Conservation (phyloP, 92 coral and sea anemone species). For the Epizoanthus scotinus region DNA sequence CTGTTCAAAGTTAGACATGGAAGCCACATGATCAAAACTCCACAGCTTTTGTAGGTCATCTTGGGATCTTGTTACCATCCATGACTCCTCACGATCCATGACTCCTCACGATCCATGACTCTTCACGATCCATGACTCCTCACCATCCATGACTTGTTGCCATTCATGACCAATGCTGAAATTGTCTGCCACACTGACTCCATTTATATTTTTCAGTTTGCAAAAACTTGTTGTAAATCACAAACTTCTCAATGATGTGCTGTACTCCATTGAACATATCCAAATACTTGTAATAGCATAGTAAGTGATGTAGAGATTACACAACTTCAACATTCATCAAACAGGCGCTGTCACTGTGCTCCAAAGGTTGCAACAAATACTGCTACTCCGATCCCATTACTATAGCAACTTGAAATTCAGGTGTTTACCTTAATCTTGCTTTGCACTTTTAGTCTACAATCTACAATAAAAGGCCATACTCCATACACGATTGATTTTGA, state of each 20-base stretch:
- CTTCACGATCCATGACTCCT: too few relatives aligned
- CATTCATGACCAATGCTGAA: background rate
- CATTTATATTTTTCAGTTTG: background rate
- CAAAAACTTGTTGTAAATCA: background rate
- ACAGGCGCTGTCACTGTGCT: too few relatives aligned
- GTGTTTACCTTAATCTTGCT: too few relatives aligned
- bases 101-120: too few relatives aligned
- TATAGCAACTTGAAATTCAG: background rate
- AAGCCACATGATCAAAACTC: background rate
- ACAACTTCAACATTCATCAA: too few relatives aligned
- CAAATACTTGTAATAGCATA: background rate
- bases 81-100: too few relatives aligned
- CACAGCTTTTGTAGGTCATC: background rate
- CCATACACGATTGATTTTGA: slow-evolving; percentile 12
- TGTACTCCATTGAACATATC: background rate
- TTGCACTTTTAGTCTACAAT: slow-evolving; percentile 8
- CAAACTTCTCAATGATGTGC: background rate
- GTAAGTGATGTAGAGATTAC: background rate
- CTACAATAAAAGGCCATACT: slow-evolving; percentile 17
- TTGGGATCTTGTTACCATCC: background rate
- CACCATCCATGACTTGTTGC: too few relatives aligned
- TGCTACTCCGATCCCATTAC: background rate
- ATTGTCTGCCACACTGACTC: slow-evolving; percentile 2
- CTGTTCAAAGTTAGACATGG: too few relatives aligned
- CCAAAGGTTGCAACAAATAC: background rate